Evolutionary conservation across 2,797 vertebrate species (phyloP).

Genomic region (Hipposideros larvatus): DNA sequence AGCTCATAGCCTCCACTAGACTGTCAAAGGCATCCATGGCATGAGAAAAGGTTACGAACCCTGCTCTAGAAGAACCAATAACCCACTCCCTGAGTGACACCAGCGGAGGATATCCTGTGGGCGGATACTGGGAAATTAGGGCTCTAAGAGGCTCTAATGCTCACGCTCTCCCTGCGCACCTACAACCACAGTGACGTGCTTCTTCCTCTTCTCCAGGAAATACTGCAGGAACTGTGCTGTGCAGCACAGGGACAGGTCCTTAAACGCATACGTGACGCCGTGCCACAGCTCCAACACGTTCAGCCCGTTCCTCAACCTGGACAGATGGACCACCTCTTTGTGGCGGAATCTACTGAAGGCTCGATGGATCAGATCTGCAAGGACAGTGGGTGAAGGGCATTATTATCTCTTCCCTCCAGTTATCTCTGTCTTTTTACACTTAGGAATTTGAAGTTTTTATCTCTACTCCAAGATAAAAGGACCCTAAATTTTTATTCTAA

Average conservation of each 20-base stretch:
- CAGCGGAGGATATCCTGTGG: too few relatives aligned
- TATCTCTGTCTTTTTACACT: neutral
- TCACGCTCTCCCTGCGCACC: constrained; percentile 86
- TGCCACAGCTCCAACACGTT: constrained; percentile 96
- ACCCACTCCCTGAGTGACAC: neutral
- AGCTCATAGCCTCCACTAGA: neutral
- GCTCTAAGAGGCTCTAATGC: rapidly evolving
- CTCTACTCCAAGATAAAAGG: neutral
- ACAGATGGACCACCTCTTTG: constrained; percentile 89
- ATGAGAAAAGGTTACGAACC: neutral
- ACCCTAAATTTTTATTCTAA: neutral
- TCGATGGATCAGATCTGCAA: constrained; percentile 89
- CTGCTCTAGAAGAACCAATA: neutral
- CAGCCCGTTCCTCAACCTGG: constrained; percentile 89
- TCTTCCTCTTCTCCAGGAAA: constrained; percentile 91
- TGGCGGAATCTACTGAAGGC: constrained; percentile 93
- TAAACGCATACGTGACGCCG: constrained; percentile 94
- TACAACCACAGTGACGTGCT: constrained; percentile 92
- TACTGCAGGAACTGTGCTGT: constrained; percentile 93
- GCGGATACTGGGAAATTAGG: rapidly evolving
- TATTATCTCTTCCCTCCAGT: neutral
- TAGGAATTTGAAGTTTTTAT: neutral
- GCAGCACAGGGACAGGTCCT: constrained; percentile 96
- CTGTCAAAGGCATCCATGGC: neutral
- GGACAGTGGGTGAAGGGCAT: rapidly evolving